phyloP scores from a whole-genome alignment of 2,113 vertebrate species.

The Neotragus moschatus region DNA sequence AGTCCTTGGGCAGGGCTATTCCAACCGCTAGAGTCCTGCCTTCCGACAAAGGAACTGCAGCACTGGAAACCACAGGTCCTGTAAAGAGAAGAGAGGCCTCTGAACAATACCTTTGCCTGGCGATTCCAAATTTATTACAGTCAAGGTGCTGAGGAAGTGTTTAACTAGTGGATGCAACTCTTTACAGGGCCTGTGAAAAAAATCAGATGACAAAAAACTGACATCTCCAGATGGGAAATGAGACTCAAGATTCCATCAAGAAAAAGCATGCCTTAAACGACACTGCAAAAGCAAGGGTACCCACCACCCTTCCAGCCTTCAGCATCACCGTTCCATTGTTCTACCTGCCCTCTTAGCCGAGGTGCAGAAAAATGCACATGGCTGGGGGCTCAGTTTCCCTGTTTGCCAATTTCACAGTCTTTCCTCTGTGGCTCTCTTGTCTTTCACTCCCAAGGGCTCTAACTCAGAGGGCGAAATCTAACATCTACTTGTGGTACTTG shows the following conservation, averaged over 20 bases:
- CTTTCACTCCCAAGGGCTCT: not conserved
- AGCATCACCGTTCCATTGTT: not conserved
- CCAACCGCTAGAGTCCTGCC: not conserved
- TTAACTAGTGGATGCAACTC: not conserved
- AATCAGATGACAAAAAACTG: not conserved
- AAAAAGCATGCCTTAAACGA: not conserved
- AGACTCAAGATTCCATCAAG: constrained; percentile 4
- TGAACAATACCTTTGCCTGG: not conserved
- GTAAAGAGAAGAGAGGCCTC: not conserved
- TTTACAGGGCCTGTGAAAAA: not conserved
- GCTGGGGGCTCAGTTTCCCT: not conserved
- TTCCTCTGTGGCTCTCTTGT: not conserved
- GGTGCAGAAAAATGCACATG: not conserved
- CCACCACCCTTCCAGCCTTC: not conserved
- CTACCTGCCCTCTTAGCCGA: not conserved
- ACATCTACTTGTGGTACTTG: not conserved
- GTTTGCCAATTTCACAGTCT: not conserved
- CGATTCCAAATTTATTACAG: not conserved
- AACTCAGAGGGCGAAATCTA: not conserved
- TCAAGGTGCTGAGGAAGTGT: not conserved
- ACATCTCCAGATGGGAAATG: not conserved
- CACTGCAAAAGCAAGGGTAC: not conserved
- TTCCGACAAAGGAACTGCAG: not conserved
- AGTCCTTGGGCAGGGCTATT: not conserved
- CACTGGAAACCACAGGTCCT: not conserved